These are phyloP conservation scores for Apis florea DNA, from an alignment of 1,140 invertebrate species.

Conservation along the genomic window DNA sequence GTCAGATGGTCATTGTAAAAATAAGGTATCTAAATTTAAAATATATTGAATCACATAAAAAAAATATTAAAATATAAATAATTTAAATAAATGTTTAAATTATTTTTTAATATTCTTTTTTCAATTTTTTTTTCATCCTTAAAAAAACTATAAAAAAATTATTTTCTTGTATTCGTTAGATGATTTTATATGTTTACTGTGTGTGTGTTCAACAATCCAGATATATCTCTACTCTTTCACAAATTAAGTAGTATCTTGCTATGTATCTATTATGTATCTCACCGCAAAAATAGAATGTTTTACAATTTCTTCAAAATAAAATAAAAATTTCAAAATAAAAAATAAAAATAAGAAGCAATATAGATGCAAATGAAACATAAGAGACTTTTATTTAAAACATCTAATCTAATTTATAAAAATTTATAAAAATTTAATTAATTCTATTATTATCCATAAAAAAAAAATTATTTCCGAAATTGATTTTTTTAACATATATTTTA, in stretches of 20 bases:
- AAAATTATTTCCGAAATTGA: neutral
- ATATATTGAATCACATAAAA: neutral
- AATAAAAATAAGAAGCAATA: neutral
- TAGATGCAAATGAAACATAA: neutral
- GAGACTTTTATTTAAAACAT: neutral
- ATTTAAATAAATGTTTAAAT: neutral
- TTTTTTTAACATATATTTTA: neutral
- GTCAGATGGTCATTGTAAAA: neutral
- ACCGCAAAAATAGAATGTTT: neutral
- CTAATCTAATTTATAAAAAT: neutral
- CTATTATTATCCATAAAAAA: neutral
- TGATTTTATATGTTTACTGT: neutral
- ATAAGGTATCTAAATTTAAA: neutral
- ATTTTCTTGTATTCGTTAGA: neutral
- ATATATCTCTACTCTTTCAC: neutral
- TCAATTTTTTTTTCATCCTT: neutral
- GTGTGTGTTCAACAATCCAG: neutral
- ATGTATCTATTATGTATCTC: neutral
- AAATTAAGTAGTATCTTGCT: too few relatives aligned
- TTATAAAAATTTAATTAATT: constrained; percentile 10
- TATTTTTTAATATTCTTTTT: neutral
- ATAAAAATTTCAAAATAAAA: neutral
- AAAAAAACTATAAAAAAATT: neutral
- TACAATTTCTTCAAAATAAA: neutral
- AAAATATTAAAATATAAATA: neutral